These are phyloP conservation scores for Neosilurus hyrtlii DNA, from an alignment of 2,797 vertebrate genomes.

Conservation along the genomic window DNA sequence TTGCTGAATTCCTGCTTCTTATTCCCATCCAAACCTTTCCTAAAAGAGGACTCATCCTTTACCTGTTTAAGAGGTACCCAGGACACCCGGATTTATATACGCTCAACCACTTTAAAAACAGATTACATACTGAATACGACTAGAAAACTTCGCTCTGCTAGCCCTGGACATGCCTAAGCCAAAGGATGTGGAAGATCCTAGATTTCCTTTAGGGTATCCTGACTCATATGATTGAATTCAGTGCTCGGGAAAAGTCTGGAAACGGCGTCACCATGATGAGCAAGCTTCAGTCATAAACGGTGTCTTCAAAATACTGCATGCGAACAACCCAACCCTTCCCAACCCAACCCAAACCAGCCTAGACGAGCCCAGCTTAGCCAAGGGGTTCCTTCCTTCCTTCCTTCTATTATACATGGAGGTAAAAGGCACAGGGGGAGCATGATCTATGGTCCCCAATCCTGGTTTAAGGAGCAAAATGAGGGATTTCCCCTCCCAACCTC, in stretches of 20 bases:
- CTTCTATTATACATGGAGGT: slow-evolving; percentile 57
- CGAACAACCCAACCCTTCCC: slow-evolving; percentile 16
- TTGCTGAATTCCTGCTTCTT: not conserved
- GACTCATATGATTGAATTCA: slow-evolving; percentile 48
- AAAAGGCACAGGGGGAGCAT: slow-evolving; percentile 56
- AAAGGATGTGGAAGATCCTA: slow-evolving; percentile 43
- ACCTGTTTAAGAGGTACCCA: not conserved
- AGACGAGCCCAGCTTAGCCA: slow-evolving; percentile 21
- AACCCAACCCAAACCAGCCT: slow-evolving; percentile 22
- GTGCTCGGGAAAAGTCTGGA: slow-evolving; percentile 27
- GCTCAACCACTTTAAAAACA: not conserved
- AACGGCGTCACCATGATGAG: slow-evolving; percentile 34
- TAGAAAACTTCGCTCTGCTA: not conserved
- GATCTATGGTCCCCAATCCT: slow-evolving; percentile 55
- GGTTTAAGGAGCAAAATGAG: slow-evolving; percentile 63
- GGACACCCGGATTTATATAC: not conserved
- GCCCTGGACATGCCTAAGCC: slow-evolving; percentile 16
- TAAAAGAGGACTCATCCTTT: slow-evolving; percentile 3
- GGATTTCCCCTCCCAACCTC: slow-evolving; percentile 71
- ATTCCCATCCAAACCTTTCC: slow-evolving; percentile 11
- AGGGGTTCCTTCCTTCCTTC: slow-evolving; percentile 55
- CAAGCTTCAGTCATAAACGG: slow-evolving; percentile 29
- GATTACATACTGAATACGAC: slow-evolving; percentile 19
- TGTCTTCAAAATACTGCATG: slow-evolving; percentile 22
- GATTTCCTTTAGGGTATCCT: slow-evolving; percentile 40